These are phyloP conservation scores for Neolamprologus toae DNA, from an alignment of 2,113 vertebrate genomes.

Conservation along the genomic window DNA sequence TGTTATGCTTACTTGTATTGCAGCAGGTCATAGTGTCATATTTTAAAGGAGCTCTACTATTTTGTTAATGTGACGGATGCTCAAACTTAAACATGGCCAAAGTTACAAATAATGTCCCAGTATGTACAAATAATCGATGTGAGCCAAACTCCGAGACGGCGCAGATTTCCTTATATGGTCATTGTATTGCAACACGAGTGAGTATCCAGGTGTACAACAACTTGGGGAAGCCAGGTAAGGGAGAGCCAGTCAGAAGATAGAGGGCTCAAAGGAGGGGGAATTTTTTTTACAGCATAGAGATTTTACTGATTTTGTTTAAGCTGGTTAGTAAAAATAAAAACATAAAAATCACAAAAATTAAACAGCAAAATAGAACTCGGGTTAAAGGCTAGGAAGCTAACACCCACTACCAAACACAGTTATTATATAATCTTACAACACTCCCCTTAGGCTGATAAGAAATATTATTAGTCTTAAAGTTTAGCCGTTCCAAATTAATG, in stretches of 20 bases:
- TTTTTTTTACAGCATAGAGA: neutral
- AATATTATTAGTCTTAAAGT: neutral
- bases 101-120: neutral
- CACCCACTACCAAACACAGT: neutral
- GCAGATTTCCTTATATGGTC: neutral
- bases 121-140: neutral
- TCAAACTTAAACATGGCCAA: neutral
- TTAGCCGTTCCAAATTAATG: neutral
- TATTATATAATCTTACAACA: neutral
- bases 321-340: neutral
- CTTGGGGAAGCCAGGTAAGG: neutral
- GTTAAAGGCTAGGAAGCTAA: neutral
- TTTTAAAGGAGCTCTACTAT: neutral
- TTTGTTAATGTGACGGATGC: neutral
- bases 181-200: neutral
- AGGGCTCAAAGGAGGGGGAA: neutral
- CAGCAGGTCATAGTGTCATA: neutral
- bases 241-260: neutral
- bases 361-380: neutral
- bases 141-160: rapidly evolving
- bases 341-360: neutral
- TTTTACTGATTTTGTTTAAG: neutral
- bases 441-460: rapidly evolving
- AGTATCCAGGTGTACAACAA: neutral
- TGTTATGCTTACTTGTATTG: neutral